Evolutionary conservation across 2,888 invertebrate species (phyloP).

Genomic region (Adelphocoris suturalis): DNA sequence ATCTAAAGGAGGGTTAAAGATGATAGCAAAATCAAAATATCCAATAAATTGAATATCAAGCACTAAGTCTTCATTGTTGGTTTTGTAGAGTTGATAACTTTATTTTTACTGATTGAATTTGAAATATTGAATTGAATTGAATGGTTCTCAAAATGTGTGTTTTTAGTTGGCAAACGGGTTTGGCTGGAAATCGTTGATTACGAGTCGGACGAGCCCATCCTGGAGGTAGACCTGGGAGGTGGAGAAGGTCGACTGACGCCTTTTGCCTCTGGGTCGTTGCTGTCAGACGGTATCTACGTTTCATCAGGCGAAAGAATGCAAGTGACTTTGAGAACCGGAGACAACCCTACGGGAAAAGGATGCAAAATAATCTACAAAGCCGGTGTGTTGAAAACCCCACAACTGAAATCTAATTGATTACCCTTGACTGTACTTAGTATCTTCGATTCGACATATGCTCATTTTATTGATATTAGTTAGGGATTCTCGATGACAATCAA

Average conservation of each 20-base stretch:
- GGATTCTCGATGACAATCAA: no score
- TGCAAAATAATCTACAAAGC: constrained; percentile 85
- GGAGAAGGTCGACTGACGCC: constrained; percentile 81
- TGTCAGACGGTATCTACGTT: constrained; percentile 85
- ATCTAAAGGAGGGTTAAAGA: no score
- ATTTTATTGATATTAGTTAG: no score
- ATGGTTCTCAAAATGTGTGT: background rate
- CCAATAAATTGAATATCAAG: no score
- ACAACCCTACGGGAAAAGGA: constrained; percentile 84
- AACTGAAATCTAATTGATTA: no score
- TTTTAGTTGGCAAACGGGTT: constrained; percentile 83
- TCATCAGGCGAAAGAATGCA: constrained; percentile 83
- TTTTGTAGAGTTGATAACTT: no score
- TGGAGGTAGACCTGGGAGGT: constrained; percentile 83
- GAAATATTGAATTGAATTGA: no score
- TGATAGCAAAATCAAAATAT: no score
- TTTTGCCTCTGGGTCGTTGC: constrained; percentile 80
- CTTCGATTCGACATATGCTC: no score
- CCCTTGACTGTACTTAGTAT: no score
- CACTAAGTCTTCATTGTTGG: no score
- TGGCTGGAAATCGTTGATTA: constrained; percentile 85
- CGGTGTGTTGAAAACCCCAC: constrained; percentile 78
- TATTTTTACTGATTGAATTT: no score
- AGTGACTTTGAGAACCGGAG: constrained; percentile 84
- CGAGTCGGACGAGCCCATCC: constrained; percentile 81